Evolutionary conservation across 2,888 invertebrate species (phyloP).

Genomic region (Anodontia alba): DNA sequence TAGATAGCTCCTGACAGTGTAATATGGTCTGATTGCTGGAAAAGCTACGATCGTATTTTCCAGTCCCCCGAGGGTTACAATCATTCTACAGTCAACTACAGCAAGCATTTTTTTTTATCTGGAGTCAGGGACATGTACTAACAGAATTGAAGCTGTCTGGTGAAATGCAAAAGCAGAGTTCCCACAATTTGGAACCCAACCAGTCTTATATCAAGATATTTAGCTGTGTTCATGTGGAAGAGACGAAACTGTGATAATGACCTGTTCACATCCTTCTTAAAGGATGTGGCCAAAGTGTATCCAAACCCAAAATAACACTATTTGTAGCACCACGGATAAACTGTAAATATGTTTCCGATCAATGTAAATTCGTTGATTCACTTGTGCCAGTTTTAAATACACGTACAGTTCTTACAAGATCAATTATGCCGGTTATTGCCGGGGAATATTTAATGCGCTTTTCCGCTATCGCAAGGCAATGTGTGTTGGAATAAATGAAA

Average conservation of each 20-base stretch:
- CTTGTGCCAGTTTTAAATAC: too few relatives aligned
- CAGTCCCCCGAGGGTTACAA: background rate
- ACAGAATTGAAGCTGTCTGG: background rate
- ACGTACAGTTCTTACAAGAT: too few relatives aligned
- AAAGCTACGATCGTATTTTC: background rate
- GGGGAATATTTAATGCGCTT: too few relatives aligned
- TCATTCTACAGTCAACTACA: background rate
- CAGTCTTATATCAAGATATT: background rate
- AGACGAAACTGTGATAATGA: background rate
- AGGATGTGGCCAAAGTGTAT: background rate
- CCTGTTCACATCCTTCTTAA: background rate
- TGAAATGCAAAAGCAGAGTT: background rate
- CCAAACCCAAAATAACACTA: background rate
- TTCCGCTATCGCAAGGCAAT: too few relatives aligned
- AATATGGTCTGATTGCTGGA: background rate
- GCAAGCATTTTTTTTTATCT: background rate
- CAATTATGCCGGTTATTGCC: too few relatives aligned
- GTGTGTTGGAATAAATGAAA: too few relatives aligned
- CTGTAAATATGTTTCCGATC: too few relatives aligned
- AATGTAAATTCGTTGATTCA: too few relatives aligned
- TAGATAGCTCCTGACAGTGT: background rate
- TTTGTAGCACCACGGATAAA: too few relatives aligned
- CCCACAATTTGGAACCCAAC: background rate
- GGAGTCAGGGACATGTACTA: background rate
- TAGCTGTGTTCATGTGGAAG: background rate